Evolutionary conservation across 2,113 vertebrate genomes (phyloP), one percentile per base, ranked within the genome.

Genomic region (Sminthopsis crassicaudata): DNA sequence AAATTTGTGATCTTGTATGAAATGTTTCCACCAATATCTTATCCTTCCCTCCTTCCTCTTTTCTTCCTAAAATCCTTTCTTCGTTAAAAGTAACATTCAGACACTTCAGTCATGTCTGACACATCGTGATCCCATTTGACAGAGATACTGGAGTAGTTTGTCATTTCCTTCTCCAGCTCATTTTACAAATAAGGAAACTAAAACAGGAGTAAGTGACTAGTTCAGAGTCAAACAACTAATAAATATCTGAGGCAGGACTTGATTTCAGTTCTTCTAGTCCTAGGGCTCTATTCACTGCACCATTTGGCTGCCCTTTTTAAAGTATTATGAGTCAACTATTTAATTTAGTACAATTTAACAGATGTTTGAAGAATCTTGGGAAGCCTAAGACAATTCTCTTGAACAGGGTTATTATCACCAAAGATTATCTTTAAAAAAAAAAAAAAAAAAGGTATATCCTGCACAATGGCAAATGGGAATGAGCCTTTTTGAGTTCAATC

Each of bases 21-120:
- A 88, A 30, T 53, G 95, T 95, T 93, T 27, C 91, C 12, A 95
- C 46, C 54, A 90, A 96, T 60, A 93, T 26, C 46, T 84, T 1
- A 84, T 1, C 25, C 3, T 94, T 92, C 88, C 92, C 30, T 93
- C 27, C 60, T 6, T 84, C 67, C 67, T 84, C 36, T 84, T n/a
- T 84, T 42, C 16, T 84, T 42, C 67, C 16, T 19, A 42, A 10
- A 42, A 19, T 84, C 36, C n/a, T 42, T 42, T 42, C 19, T 84
- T 84, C 22, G 67, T 19, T 51, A 91, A 53, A 94, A 90, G 90
- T 90, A 7, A 5, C 25, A 14, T 36, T 67, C 57, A 60, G 60
- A 36, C 6, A 9, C 36, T 36, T 60, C 11, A 60, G 57, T 60
- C 27, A 60, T 60, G 27, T 60, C 27, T 60, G 26, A 0, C 25